These are phyloP conservation scores for Poeciliopsis prolifica DNA, from an alignment of 2,113 vertebrate genomes.

Conservation along the genomic window DNA sequence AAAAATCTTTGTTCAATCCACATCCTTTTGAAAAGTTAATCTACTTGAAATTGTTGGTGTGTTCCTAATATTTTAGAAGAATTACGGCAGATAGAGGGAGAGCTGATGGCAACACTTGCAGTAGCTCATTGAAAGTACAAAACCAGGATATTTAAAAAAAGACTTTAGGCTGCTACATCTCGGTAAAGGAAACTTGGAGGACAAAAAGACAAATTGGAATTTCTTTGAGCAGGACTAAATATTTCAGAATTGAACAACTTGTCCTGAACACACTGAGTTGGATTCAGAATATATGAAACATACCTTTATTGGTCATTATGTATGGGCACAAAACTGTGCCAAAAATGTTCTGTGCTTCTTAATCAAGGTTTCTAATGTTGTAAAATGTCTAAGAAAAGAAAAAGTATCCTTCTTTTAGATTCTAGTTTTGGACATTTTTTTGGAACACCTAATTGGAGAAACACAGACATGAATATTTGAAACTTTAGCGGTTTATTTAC, in stretches of 20 bases:
- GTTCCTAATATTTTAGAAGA: constrained; percentile 63
- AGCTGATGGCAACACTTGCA: neutral
- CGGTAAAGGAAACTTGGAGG: constrained; percentile 9
- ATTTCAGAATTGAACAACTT: constrained; percentile 32
- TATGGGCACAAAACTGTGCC: neutral
- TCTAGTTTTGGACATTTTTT: too few species aligned
- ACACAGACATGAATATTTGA: too few species aligned
- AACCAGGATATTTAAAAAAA: constrained; percentile 1
- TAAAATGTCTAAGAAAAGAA: too few species aligned
- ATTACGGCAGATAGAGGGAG: constrained; percentile 3
- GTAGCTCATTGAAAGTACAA: constrained; percentile 10
- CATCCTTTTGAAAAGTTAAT: constrained; percentile 17
- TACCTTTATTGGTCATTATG: neutral
- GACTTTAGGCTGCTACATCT: constrained; percentile 11
- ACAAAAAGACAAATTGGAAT: constrained; percentile 5
- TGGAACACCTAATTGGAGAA: too few species aligned
- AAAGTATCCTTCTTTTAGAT: too few species aligned
- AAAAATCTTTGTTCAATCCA: neutral
- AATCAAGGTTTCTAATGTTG: neutral
- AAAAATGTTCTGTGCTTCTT: neutral
- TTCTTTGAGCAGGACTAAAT: constrained; percentile 37
- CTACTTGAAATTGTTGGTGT: constrained; percentile 42
- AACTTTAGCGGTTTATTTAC: too few species aligned
- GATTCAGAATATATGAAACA: constrained; percentile 5
- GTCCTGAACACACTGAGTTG: constrained; percentile 8